These are phyloP conservation scores for Antechinus flavipes DNA, from an alignment of 2,113 vertebrate species.

Conservation along the genomic window DNA sequence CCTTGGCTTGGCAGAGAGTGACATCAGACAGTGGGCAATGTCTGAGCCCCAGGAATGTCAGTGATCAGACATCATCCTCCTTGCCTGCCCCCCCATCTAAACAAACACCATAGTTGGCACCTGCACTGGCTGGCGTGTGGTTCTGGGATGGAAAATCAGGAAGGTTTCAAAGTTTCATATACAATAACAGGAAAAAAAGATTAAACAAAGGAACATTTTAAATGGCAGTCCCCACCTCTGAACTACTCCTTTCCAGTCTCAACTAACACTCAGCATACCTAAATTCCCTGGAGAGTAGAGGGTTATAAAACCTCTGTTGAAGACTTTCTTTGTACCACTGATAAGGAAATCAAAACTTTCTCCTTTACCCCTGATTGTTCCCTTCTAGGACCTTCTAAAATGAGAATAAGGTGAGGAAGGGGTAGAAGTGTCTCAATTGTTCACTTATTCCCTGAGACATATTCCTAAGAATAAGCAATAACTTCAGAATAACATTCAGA, in stretches of 20 bases:
- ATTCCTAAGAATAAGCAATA: neutral
- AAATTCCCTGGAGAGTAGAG: constrained; percentile 68
- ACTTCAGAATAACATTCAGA: neutral
- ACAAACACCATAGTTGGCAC: constrained; percentile 35
- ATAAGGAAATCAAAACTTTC: constrained; percentile 74
- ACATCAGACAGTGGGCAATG: neutral
- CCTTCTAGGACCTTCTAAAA: constrained; percentile 50
- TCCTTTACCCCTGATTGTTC: constrained; percentile 45
- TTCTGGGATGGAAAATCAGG: constrained; percentile 78
- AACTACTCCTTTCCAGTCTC: constrained; percentile 68
- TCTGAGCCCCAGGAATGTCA: neutral
- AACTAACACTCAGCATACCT: constrained; percentile 71
- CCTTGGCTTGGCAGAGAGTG: neutral
- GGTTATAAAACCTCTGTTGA: constrained; percentile 63
- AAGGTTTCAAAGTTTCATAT: constrained; percentile 79
- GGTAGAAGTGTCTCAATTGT: neutral
- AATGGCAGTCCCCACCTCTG: constrained; percentile 73
- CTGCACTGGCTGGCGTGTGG: constrained; percentile 55
- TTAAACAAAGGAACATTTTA: constrained; percentile 80
- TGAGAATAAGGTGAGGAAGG: neutral
- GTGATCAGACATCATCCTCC: neutral
- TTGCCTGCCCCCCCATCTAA: neutral
- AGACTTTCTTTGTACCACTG: constrained; percentile 58
- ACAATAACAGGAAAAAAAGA: constrained; percentile 82
- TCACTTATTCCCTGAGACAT: neutral